Base-by-base conservation (phyloP, 2,113 vertebrate species). In the Vulpes lagopus region DNA sequence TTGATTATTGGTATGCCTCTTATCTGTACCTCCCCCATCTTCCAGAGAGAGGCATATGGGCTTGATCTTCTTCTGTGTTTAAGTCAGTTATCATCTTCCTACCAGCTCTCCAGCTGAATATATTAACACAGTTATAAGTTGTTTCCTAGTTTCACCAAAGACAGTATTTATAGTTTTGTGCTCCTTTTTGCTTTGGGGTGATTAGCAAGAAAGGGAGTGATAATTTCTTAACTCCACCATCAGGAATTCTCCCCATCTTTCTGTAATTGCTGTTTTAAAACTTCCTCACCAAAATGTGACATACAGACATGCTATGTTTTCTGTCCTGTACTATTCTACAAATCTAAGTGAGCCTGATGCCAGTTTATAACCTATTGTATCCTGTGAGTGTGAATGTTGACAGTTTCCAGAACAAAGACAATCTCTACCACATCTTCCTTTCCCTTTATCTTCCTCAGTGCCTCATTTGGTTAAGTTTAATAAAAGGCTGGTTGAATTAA, bases 191-290 rank as follows among this genome's bases (percentile, higher is more conserved):
- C 57, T 95, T 92, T 51, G 20, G 35, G 19, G n/a, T 76, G 43
- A 80, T 79, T 69, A 62, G 51, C 16, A 82, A 96, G 78, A 93
- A 20, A 71, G 55, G 8, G 74, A 83, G 12, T 55, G 67, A 60
- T 73, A 71, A 91, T 64, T 86, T 85, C 82, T 67, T 86, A 86
- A 86, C 16, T 94, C 73, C 6, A 38, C 38, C 65, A 79, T 94
- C 43, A 89, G 69, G 86, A 96, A 97, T 79, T 85, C 19, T 80
- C 32, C 20, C 30, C 17, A 62, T 1, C 23, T 76, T 86, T 87
- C 60, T 49, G 76, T 20, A 27, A 90, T 59, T 84, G 57, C 38
- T 51, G 74, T 62, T 84, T 87, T 83, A 64, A 89, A 96, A 92
- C n/a, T 62, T 49, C 51, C 59, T 94, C 38, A 71, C 57, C 25